Evolutionary conservation across 2,888 invertebrate genomes (phyloP).

Genomic region (Ephialtes manifestator): DNA sequence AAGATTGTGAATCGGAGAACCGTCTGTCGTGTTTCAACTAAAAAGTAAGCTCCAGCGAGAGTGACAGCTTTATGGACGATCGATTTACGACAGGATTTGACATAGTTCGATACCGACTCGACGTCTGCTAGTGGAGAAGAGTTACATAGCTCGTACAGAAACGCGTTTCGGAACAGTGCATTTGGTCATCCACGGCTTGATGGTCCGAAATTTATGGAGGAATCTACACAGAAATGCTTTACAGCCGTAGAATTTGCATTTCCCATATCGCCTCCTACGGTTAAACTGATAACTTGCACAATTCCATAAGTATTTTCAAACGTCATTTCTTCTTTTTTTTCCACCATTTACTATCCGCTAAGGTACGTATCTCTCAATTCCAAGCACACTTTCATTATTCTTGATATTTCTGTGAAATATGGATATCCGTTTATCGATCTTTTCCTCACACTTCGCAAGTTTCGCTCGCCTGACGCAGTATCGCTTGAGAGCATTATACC

Average conservation of each 20-base stretch:
- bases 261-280: conserved; percentile 46
- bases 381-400: conserved; percentile 63
- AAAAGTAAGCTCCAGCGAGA: conserved; percentile 22
- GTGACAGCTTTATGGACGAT: conserved; percentile 64
- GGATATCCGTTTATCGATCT: conserved; percentile 67
- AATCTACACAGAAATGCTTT: not conserved
- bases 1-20: conserved; percentile 18
- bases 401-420: conserved; percentile 64
- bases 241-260: conserved; percentile 51
- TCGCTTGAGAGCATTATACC: not conserved
- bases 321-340: not conserved
- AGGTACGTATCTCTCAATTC: not conserved
- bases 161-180: conserved; percentile 51
- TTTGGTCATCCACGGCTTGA: conserved; percentile 57
- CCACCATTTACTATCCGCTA: not conserved
- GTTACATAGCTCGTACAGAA: conserved; percentile 14
- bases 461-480: conserved; percentile 39
- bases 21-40: conserved; percentile 34
- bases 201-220: conserved; percentile 54
- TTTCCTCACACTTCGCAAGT: conserved; percentile 45
- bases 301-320: conserved; percentile 26
- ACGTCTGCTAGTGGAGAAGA: conserved; percentile 8
- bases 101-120: conserved; percentile 34
- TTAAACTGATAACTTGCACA: conserved; percentile 57
- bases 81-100: conserved; percentile 64